Conservation (phyloP, 2,888 invertebrate genomes). For the Agapetus fuscipes region DNA sequence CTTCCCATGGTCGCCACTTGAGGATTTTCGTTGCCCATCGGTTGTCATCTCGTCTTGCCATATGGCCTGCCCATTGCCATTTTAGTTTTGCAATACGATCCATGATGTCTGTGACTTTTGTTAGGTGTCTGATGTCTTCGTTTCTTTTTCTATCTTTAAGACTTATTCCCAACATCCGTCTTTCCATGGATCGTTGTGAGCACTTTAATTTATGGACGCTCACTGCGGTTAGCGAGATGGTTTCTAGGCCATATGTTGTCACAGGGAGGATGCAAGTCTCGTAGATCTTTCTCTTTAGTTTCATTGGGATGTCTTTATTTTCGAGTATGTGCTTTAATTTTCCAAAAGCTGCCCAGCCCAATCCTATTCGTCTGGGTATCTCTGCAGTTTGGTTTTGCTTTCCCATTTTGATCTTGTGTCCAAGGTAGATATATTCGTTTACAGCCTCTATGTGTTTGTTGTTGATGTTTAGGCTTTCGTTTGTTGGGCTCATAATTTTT, state of each 20-base stretch:
- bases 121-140: not conserved
- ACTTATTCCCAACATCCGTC: not conserved
- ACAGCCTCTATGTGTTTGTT: too few relatives aligned
- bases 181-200: not conserved
- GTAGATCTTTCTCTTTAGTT: not conserved
- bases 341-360: not conserved
- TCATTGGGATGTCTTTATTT: not conserved
- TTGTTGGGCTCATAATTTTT: too few relatives aligned
- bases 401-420: too few relatives aligned
- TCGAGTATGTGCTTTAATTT: not conserved
- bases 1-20: not conserved
- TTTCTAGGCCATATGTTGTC: not conserved
- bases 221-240: not conserved
- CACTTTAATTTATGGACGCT: not conserved
- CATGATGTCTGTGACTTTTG: not conserved
- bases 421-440: too few relatives aligned
- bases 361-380: not conserved
- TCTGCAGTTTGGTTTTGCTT: too few relatives aligned
- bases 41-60: not conserved
- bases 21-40: not conserved
- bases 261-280: not conserved
- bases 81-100: not conserved
- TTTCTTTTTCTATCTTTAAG: constrained; percentile 1
- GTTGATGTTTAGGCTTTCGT: too few relatives aligned
- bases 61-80: constrained; percentile 1